These are phyloP conservation scores for Istiophorus platypterus DNA, from an alignment of 2,113 vertebrate species.

Conservation along the genomic window DNA sequence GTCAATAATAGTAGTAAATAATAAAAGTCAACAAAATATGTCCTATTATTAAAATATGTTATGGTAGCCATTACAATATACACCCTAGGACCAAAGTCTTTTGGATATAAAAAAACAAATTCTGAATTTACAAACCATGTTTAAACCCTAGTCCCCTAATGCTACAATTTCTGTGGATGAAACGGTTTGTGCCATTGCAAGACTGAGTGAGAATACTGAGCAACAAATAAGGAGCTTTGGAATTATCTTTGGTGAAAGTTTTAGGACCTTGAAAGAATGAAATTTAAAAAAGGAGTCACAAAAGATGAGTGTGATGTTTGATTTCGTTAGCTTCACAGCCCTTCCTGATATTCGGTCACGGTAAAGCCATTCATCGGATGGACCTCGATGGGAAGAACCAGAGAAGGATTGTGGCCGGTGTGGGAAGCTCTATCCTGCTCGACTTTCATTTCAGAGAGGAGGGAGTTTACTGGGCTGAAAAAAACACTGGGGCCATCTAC, in stretches of 20 bases:
- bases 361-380: slow-evolving; percentile 88
- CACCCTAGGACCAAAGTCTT: neutral
- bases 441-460: slow-evolving; percentile 90
- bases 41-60: too few species aligned
- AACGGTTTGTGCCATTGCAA: neutral
- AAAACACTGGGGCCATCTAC: slow-evolving; percentile 85
- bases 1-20: too few species aligned
- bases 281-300: neutral
- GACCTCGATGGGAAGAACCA: slow-evolving; percentile 88
- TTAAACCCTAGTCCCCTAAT: neutral
- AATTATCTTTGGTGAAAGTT: neutral
- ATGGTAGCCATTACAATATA: too few species aligned
- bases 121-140: neutral
- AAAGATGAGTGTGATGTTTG: slow-evolving; percentile 5
- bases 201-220: too few species aligned
- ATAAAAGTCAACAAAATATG: too few species aligned
- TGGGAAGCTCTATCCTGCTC: slow-evolving; percentile 82
- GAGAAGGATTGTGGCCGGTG: slow-evolving; percentile 81
- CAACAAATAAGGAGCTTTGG: neutral
- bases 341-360: slow-evolving; percentile 90
- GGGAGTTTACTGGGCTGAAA: slow-evolving; percentile 91
- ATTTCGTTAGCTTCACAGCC: slow-evolving; percentile 84
- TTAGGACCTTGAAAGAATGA: neutral
- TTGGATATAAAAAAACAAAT: neutral
- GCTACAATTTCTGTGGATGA: neutral